Percentiles rank a stretch among this genome's conserved stretches.
phyloP scores from a whole-genome alignment of 2,113 vertebrate species.

The Eonycteris spelaea region DNA sequence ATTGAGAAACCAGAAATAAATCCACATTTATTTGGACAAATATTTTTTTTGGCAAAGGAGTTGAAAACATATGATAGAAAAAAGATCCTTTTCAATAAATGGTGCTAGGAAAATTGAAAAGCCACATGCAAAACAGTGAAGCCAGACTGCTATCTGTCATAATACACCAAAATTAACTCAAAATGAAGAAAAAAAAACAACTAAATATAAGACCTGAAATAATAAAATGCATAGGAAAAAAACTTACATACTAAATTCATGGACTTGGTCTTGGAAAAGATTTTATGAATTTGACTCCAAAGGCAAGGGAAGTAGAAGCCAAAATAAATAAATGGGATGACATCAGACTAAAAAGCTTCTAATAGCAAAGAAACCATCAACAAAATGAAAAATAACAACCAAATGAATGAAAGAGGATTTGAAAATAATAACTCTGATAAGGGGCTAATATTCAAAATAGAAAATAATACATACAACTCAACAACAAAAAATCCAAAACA shows the following conservation, averaged over 20 bases:
- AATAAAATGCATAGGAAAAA: not conserved
- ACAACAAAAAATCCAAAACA: not conserved
- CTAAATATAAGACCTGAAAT: not conserved
- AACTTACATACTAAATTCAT: not conserved
- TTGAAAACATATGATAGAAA: no score
- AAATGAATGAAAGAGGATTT: not conserved
- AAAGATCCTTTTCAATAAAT: no score
- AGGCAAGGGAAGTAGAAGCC: no score
- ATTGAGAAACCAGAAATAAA: no score
- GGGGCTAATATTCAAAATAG: not conserved
- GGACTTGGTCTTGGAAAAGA: not conserved
- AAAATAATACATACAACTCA: not conserved
- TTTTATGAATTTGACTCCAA: not conserved
- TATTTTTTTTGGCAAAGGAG: no score
- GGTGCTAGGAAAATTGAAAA: no score
- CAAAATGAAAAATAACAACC: not conserved
- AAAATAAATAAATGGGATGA: no score
- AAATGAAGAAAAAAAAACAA: not conserved
- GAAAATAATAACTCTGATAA: not conserved
- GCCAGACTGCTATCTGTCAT: not conserved
- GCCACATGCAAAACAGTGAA: no score
- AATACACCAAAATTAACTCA: not conserved
- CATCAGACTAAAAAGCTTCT: no score
- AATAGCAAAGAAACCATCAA: not conserved
- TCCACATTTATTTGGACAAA: no score